These are phyloP conservation scores for Schizotus pectinicornis DNA, from an alignment of 2,888 invertebrate species.

Conservation along the genomic window DNA sequence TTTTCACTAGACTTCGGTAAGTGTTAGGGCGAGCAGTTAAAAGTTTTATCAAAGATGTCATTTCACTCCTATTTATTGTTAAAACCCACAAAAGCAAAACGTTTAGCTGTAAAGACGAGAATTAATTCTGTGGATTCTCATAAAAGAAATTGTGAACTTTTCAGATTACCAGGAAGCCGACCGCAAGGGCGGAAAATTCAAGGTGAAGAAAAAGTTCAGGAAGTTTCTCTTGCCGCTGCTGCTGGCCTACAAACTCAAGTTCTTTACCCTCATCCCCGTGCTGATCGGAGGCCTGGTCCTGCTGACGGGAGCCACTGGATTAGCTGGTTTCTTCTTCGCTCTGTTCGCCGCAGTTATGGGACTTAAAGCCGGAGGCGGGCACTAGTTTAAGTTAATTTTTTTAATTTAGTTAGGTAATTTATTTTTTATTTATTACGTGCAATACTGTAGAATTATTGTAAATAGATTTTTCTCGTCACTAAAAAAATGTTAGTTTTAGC, in stretches of 20 bases:
- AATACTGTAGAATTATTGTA: neutral
- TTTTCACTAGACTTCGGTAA: too few relatives aligned
- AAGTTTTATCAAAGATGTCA: too few relatives aligned
- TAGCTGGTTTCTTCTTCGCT: slow-evolving; percentile 89
- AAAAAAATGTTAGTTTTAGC: too few relatives aligned
- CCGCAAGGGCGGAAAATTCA: slow-evolving; percentile 53
- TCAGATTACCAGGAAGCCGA: slow-evolving; percentile 37
- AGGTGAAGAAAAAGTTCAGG: slow-evolving; percentile 66
- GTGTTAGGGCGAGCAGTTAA: too few relatives aligned
- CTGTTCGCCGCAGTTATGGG: slow-evolving; percentile 84
- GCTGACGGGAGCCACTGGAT: slow-evolving; percentile 77
- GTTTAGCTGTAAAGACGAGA: too few relatives aligned
- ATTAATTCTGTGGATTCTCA: too few relatives aligned
- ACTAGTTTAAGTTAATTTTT: slow-evolving; percentile 32
- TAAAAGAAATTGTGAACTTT: slow-evolving; percentile 13
- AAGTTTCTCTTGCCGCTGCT: slow-evolving; percentile 77
- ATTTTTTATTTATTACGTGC: neutral
- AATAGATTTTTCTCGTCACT: neutral
- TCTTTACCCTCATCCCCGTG: slow-evolving; percentile 77
- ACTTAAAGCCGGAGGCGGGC: slow-evolving; percentile 63
- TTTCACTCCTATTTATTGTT: too few relatives aligned
- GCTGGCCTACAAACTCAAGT: slow-evolving; percentile 84
- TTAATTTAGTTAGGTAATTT: too few relatives aligned
- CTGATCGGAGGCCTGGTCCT: slow-evolving; percentile 75
- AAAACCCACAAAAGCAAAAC: too few relatives aligned